Conservation (phyloP, 2,797 vertebrate genomes). For the Clarias pachynema region DNA sequence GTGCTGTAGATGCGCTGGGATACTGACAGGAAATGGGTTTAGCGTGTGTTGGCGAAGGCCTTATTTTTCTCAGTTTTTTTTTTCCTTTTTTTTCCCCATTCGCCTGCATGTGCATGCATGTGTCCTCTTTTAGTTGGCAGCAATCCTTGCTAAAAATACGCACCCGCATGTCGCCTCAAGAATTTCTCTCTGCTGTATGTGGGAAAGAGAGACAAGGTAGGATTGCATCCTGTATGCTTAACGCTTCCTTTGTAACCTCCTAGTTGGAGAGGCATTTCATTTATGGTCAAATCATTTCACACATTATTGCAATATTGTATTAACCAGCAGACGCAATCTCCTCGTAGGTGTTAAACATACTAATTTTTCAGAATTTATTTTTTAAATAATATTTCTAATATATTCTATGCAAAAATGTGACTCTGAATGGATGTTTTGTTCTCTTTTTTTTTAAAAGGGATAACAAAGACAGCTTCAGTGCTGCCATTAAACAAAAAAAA, state of each 20-base stretch:
- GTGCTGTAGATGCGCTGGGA: background rate
- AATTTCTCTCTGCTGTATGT: conserved; percentile 31
- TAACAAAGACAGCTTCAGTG: background rate
- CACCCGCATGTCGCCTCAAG: background rate
- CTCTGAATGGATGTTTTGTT: background rate
- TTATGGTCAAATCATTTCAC: background rate
- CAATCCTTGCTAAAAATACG: conserved; percentile 23
- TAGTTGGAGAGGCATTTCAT: background rate
- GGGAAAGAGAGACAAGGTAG: conserved; percentile 14
- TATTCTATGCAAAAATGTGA: background rate
- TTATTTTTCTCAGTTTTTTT: background rate
- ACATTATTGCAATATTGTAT: background rate
- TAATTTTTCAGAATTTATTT: background rate
- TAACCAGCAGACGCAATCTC: background rate
- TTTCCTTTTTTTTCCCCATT: background rate
- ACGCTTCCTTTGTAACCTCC: background rate
- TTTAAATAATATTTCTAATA: background rate
- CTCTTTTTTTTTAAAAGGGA: background rate
- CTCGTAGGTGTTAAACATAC: background rate
- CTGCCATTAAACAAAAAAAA: background rate
- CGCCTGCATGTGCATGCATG: conserved; percentile 13
- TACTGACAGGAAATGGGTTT: conserved; percentile 20
- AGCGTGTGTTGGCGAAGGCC: background rate
- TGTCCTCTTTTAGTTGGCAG: conserved; percentile 29
- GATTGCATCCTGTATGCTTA: background rate